phyloP scores from a whole-genome alignment of 1,140 invertebrate species.

The Camponotus vicinus region DNA sequence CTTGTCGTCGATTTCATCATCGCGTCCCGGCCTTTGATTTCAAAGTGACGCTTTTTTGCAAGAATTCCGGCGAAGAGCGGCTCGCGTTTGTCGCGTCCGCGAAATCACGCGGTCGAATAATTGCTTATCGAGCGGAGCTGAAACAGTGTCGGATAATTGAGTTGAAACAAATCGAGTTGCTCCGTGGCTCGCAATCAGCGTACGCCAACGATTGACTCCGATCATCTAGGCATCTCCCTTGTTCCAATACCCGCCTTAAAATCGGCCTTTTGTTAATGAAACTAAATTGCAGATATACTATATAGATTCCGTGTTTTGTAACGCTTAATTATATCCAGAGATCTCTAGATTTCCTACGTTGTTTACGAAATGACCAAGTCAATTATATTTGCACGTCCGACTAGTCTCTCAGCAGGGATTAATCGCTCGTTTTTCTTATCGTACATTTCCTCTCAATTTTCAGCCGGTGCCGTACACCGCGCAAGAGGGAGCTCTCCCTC shows the following conservation, averaged over 20 bases:
- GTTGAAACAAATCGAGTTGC: not conserved
- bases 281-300: not conserved
- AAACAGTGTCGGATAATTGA: slow-evolving; percentile 9
- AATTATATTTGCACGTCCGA: slow-evolving; percentile 35
- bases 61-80: not conserved
- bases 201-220: slow-evolving; percentile 4
- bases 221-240: not conserved
- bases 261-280: not conserved
- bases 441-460: slow-evolving; percentile 51
- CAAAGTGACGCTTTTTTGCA: not conserved
- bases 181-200: not conserved
- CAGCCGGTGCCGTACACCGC: slow-evolving; percentile 8
- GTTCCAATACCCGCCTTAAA: not conserved
- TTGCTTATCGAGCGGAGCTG: not conserved
- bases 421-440: slow-evolving; percentile 70
- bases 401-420: slow-evolving; percentile 62
- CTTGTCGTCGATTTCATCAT: not conserved
- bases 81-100: not conserved
- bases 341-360: not conserved
- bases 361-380: not conserved
- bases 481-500: not conserved
- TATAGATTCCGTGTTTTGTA: not conserved
- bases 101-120: slow-evolving; percentile 25
- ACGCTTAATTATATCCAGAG: too few species aligned
- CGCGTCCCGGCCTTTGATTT: slow-evolving; percentile 1